Evolutionary conservation across 2,888 invertebrate genomes (phyloP).

Genomic region (Griposia aprilina): DNA sequence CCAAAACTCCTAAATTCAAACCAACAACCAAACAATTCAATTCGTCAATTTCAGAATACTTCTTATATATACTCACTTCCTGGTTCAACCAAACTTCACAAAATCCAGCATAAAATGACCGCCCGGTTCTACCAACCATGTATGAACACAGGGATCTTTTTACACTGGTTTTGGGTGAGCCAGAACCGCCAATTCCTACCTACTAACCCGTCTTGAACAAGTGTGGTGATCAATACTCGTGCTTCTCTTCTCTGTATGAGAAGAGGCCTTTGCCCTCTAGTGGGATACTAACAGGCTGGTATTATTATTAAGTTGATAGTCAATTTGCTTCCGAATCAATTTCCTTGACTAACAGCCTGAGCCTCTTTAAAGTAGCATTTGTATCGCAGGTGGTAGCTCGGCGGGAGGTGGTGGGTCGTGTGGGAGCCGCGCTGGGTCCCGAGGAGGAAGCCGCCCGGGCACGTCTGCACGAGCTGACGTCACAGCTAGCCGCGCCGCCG

Average conservation of each 20-base stretch:
- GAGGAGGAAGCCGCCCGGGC: slow-evolving; percentile 98
- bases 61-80: too few species aligned
- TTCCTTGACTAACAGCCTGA: slow-evolving; percentile 80
- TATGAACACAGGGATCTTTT: not conserved
- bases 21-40: too few species aligned
- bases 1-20: not conserved
- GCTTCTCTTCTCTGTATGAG: too few species aligned
- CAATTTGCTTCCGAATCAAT: not conserved
- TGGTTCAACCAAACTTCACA: too few species aligned
- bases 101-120: too few species aligned
- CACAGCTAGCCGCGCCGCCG: slow-evolving; percentile 97
- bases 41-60: too few species aligned
- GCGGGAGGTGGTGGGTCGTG: slow-evolving; percentile 96
- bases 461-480: slow-evolving; percentile 96
- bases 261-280: too few species aligned
- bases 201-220: too few species aligned
- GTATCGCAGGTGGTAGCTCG: slow-evolving; percentile 94
- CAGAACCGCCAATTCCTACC: too few species aligned
- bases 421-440: slow-evolving; percentile 95
- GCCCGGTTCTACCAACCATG: not conserved
- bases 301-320: not conserved
- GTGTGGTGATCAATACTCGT: too few species aligned
- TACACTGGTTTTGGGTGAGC: too few species aligned
- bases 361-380: not conserved
- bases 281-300: too few species aligned